Evolutionary conservation across 2,797 vertebrate species (phyloP), one percentile per base, ranked within the genome.

Genomic region (Sparus aurata): DNA sequence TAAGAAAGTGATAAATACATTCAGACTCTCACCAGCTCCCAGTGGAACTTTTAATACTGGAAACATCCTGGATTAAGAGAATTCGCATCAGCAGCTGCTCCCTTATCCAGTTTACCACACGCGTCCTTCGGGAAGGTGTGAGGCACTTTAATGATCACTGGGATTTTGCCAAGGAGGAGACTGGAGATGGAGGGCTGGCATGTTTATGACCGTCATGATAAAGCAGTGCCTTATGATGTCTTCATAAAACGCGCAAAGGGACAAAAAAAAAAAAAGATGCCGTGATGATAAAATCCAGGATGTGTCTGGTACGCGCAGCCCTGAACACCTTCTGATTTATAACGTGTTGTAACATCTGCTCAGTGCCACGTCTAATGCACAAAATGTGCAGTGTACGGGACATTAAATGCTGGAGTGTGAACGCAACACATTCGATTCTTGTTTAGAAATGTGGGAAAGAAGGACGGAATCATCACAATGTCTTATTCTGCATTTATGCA

Each of bases 191-290:
- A 79, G 23, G 43, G 23, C 30, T 73, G 61, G 18, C 61, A 77
- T 75, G 67, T 83, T 76, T 63, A 75, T 58, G 62, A 77, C 63
- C 52, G 77, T 54, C 60, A 72, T 30, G 49, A 80, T 70, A 57
- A 69, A 86, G 64, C 73, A 66, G 84, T 86, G 87, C 84, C 85
- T 89, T 86, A 78, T 69, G 30, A 68, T 60, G 68, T 77, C 69
- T 75, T 75, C 20, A 68, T 65, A 34, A 75, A 81, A 72, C 47
- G 22, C 13, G 46, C 49, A 22, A 52, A 45, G 9, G 34, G 60
- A 70, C 41, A 63, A 50, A 61, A 34, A n/a, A n/a, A n/a, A n/a
- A n/a, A 3, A 53, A 47, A 74, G 27, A 69, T 5, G 50, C 46
- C 11, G 53, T 25, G 59, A 61, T 60, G 13, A 66, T 75, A 43